A percentile compares a stretch with the other conserved stretches of the same genome.
Conservation (phyloP, 30 jellyfish, hydroid and myxozoan species). For the Rhopilema esculentum region DNA sequence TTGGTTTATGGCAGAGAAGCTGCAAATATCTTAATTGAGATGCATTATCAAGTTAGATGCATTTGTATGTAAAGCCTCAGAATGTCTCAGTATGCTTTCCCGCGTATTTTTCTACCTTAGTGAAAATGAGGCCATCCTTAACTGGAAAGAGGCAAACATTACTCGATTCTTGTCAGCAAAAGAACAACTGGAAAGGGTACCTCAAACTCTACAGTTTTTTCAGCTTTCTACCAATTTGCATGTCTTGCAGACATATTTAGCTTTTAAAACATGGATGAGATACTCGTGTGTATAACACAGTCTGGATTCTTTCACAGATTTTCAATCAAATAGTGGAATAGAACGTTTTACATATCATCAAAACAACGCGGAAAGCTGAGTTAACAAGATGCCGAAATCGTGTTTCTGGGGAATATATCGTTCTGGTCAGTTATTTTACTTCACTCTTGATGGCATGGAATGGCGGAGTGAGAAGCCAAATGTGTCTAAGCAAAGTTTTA, state of each 20-base stretch:
- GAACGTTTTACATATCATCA: background rate
- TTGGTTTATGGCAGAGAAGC: no score
- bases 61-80: no score
- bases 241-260: background rate
- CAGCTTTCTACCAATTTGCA: background rate
- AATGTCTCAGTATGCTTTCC: no score
- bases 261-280: background rate
- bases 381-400: conserved; percentile 27
- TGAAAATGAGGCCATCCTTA: background rate
- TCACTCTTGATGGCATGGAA: conserved; percentile 27
- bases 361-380: background rate
- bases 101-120: background rate
- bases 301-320: no score
- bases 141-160: background rate
- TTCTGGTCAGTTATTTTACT: conserved; percentile 21
- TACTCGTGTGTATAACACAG: no score
- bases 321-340: background rate
- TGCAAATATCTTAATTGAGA: no score
- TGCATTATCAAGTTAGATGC: no score
- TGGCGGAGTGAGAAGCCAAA: conserved; percentile 15
- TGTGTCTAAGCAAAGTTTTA: conserved; percentile 60
- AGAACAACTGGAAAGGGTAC: background rate
- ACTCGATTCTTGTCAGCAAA: background rate
- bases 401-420: conserved; percentile 51
- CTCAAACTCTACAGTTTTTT: background rate